Base-by-base conservation (phyloP, 2,113 vertebrate species). In the Psephotus haematonotus region DNA sequence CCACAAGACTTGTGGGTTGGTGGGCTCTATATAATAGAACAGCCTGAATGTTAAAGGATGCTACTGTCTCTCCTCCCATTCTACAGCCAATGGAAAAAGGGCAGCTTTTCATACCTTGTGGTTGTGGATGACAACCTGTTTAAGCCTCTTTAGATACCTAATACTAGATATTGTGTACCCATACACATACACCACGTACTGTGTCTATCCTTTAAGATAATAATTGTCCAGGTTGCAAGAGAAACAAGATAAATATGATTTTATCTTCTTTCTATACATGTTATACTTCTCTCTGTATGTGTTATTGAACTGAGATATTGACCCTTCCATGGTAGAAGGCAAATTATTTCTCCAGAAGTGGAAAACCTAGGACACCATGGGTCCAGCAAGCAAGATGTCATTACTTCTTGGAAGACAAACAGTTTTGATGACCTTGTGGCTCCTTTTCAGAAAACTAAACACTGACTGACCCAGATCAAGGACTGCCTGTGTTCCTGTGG, bases 141-240 rank as follows among this genome's bases (percentile, higher is more conserved):
- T n/a, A 59, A 81, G 13, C 11, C n/a, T 74, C 55, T 71, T 67
- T 31, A 53, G 17, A 37, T 11, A 53, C 3, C 47, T 59, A 43
- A 29, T 0, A 1, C 6, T 63, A 31, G 6, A 5, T 43, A 19
- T 43, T 37, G 4, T 14, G 4, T 44, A 23, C 17, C 23, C 19
- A 13, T 37, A 23, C 23, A 18, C 7, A 15, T 15, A 15, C 1
- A 29, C 4, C 8, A 33, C 0, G 0, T 17, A 43, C 20, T 50
- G 13, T 23, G 15, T 77, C 9, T 49, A 13, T 39, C n/a, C 16
- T 17, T 65, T 55, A 31, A 23, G 27, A 29, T 18, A 69, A 35
- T 7, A 5, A 20, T 41, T 69, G 13, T 55, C 49, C 31, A 53
- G 9, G 4, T 70, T 86, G 39, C 44, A 57, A 88, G 22, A 65